Percentiles rank a stretch among this genome's conserved stretches.
These are phyloP conservation scores for Lophotriccus pileatus DNA, from an alignment of 2,797 vertebrate genomes.

Conservation along the genomic window DNA sequence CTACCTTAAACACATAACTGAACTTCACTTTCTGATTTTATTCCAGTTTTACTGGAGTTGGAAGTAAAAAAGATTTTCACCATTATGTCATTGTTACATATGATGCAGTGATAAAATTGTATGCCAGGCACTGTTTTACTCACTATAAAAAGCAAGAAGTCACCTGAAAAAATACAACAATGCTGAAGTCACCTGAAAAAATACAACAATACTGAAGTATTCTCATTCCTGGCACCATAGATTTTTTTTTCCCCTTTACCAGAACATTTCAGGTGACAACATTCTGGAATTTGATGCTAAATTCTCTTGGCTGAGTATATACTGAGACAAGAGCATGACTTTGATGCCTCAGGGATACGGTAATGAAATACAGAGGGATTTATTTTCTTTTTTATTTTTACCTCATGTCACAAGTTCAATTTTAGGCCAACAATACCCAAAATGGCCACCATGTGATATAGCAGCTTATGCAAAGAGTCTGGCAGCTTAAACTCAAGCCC, in stretches of 20 bases:
- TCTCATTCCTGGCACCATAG: not conserved
- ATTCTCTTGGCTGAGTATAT: not conserved
- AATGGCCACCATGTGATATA: not conserved
- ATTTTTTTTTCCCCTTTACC: not conserved
- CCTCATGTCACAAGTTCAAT: constrained; percentile 59
- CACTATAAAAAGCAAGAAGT: not conserved
- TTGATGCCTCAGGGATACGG: not conserved
- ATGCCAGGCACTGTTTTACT: not conserved
- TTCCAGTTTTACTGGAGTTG: not conserved
- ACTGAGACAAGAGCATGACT: not conserved
- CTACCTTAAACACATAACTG: not conserved
- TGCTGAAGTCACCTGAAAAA: not conserved
- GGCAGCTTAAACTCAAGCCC: not conserved
- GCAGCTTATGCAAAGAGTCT: not conserved
- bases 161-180: not conserved
- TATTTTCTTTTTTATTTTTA: constrained; percentile 62
- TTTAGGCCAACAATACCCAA: constrained; percentile 51
- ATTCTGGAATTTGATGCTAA: constrained; percentile 27
- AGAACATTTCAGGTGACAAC: constrained; percentile 25
- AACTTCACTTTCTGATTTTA: not conserved
- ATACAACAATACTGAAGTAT: not conserved
- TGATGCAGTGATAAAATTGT: not conserved
- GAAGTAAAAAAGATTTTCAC: not conserved
- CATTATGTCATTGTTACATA: not conserved
- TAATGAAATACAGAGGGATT: constrained; percentile 47